Base-by-base conservation (phyloP, 2,888 invertebrate genomes). In the Notodonta ziczac region DNA sequence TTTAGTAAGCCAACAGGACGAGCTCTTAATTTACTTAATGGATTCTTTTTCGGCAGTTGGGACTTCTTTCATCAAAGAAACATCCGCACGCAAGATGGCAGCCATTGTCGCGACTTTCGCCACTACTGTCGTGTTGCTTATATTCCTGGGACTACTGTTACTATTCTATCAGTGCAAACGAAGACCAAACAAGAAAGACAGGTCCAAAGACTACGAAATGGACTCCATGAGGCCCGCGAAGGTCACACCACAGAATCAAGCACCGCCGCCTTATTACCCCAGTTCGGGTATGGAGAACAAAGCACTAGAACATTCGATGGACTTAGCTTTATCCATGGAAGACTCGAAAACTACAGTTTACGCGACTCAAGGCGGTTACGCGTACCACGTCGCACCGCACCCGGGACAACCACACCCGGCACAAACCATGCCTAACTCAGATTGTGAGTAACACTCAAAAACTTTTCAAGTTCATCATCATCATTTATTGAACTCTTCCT, bases 191-290 rank as follows among this genome's bases (percentile, higher is more conserved):
- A 97, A 97, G 86, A 97, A 98, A 87, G 96, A 97, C 70, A 96
- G 96, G 74, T 95, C 96, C 40, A 98, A 98, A 89, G 98, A 98
- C 86, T 98, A 98, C 86, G 98, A 98, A 92, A 97, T 97, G 96
- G 97, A 98, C 83, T 96, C 97, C 0, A 97, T 97, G 71, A 95
- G 97, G 61, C 97, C 97, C 16, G 96, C 97, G 56, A 96, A 97
- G 87, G 97, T 97, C 51, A 96, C 97, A n/a, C 97, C 97, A 68
- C 97, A 97, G 87, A 97, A 96, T 67, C 97, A 97, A 81, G 97
- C 97, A 1, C 98, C 98, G 32, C 98, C 98, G 44, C 98, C 98
- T 0, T 98, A 98, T 79, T 98, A 98, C 83, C 97, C 98, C n/a
- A 96, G 90, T 60, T 83, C 97, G 56, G 97, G 97, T 0, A 96